Base-by-base conservation (phyloP, 2,888 invertebrate genomes). In the Protodeltote pygarga region DNA sequence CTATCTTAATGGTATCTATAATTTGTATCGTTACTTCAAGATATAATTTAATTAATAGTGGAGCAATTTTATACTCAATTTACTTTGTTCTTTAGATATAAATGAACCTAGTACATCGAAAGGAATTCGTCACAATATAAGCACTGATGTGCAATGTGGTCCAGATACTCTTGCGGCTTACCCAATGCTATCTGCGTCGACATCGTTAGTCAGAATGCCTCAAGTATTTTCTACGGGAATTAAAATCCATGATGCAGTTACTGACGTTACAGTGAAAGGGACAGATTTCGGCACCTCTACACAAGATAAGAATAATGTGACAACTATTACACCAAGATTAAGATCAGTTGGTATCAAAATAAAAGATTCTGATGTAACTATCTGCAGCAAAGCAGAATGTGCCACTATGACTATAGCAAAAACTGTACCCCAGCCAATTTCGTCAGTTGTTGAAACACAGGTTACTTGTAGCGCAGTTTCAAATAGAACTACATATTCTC, bases 101-200 rank as follows among this genome's bases (percentile, higher is more conserved):
- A 83, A 91, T 53, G 90, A 91, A 73, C 91, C 92, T 2, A 88
- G 86, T 49, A 91, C 92, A 42, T 92, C 92, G n/a, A 89, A 88
- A 75, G 92, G 92, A 15, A 75, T 91, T 44, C 84, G 87, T 15
- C 88, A 85, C 14, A 65, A 54, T 52, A 47, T 80, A 14, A 78
- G 79, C 40, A 82, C 81, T 70, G 90, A 91, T 57, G 87, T 81
- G 2, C 91, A 91, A 61, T 92, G 92, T 59, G 89, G 91, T 8
- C 80, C 89, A 4, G 90, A 90, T n/a, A 54, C 52, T 6, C 58
- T 69, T 3, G 60, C 71, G 1, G 45, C 58, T 15, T 69, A 67
- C 50, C 65, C 79, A 1, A 67, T 70, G 52, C 35, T 80, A 14
- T 79, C 86, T 10, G 69, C 81, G 3, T 74, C 79, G 6, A 77